Evolutionary conservation across 1,140 invertebrate species (phyloP), one percentile per base, ranked within the genome.

Genomic region (Diabrotica virgifera): DNA sequence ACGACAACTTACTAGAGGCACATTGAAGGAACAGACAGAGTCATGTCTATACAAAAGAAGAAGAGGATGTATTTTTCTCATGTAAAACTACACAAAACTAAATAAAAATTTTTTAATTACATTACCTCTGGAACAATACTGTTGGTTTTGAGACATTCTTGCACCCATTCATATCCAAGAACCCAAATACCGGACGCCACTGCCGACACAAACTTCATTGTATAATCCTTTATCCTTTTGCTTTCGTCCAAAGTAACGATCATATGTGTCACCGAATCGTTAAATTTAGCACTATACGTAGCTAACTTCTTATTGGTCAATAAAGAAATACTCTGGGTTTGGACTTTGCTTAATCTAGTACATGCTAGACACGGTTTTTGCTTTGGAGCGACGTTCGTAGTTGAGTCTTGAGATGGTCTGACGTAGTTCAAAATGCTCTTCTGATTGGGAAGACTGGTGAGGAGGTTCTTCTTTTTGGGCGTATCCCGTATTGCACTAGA

Each of bases 141-240:
- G 50, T 76, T 74, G 37, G 69, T 63, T 36, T 46, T 36, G 10
- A 78, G 65, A 70, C 73, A 77, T 64, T 78, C 75, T 52, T 73
- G 61, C 6, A 75, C 69, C 77, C 77, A 79, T 59, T 73, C 66
- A 59, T 70, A 74, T 50, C 68, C 72, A 8, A 79, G 24, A 5
- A 79, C 71, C 77, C 77, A 79, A 65, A 74, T 69, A 6, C 76
- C 76, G n/a, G 72, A 67, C 6, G 77, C 76, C 8, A 79, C 69
- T 6, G 76, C 77, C n/a, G 63, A 66, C 13, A 79, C 63, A 54
- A 71, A 78, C 53, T 79, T 79, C n/a, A 76, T 75, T 5, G 77
- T 79, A 58, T 78, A 73, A 58, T 77, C 73, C 58, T 71, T 65
- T 5, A 77, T 59, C 35, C 63, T 59, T 36, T 76, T 77, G 5